Evolutionary conservation across 2,888 invertebrate species (phyloP), one percentile per base, ranked within the genome.

Genomic region (Leptopterna dolabrata): DNA sequence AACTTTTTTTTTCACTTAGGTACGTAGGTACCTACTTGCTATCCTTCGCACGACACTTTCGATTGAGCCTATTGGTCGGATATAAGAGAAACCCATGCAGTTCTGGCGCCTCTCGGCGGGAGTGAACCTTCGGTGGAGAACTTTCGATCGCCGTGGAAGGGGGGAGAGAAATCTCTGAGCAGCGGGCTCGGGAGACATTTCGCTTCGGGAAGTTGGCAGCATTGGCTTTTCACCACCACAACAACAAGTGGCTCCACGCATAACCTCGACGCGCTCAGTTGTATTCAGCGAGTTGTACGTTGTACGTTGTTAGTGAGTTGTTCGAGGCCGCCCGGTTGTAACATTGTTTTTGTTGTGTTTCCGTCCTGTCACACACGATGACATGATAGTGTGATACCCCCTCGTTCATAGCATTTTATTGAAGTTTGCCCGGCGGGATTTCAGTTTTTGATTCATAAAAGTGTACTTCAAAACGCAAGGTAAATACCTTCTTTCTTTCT

Each of bases 161-260:
- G 0, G 19, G 19, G 2, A 55, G 55, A n/a, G 16, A 63, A 27
- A 27, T 24, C n/a, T n/a, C n/a, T 6, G 19, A 4, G 11, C 63
- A 0, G 36, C 73, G 73, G 24, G 2, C 7, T 43, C 13, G 78
- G 19, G 78, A 78, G 78, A 78, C 27, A 78, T 78, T 78, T 27
- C 3, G 78, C 78, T 45, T 45, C 27, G 43, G 14, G 43, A 78
- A 9, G 78, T 78, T 78, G 78, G 78, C 78, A 78, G 19, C 45
- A 78, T 45, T 45, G 78, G 27, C 45, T 4, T 45, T n/a, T 30
- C 70, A 27, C 36, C 6, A 27, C 36, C 27, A 45, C 78, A 16
- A 76, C 76, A 76, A 78, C 78, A 78, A 78, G 78, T 78, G 78
- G 78, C 78, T 24, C 78, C 19, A 29, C 78, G 63, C 63, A 63